Conservation (phyloP, 2,113 vertebrate genomes). For the Glareola pratincola region DNA sequence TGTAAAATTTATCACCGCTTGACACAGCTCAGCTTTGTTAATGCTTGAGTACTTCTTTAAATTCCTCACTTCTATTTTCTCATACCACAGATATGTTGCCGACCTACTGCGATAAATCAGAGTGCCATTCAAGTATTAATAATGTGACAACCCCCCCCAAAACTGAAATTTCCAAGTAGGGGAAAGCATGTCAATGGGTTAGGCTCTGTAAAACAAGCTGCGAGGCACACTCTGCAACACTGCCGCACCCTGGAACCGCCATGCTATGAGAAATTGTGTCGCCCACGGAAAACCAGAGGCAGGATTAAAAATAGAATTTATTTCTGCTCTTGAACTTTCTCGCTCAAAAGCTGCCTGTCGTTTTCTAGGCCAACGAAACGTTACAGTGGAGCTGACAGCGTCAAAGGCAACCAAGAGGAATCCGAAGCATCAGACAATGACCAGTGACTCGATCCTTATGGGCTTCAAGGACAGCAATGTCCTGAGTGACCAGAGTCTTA, state of each 20-base stretch:
- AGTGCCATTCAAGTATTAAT: neutral
- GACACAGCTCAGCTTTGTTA: neutral
- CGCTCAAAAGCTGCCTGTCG: neutral
- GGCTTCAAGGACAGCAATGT: neutral
- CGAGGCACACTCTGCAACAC: neutral
- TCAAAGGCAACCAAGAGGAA: slow-evolving; percentile 2
- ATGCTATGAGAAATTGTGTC: neutral
- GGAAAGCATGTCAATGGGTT: neutral
- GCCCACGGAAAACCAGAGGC: neutral
- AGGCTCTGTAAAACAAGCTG: neutral
- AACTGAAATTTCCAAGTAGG: neutral
- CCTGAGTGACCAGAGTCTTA: neutral
- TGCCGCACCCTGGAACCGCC: neutral
- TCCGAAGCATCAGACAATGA: neutral
- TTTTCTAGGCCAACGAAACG: neutral
- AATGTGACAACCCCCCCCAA: neutral
- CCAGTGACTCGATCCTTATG: neutral
- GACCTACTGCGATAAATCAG: neutral
- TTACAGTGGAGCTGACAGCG: neutral
- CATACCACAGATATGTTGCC: neutral
- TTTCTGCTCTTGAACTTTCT: slow-evolving; percentile 17
- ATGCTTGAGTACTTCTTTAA: neutral
- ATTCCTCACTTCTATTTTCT: slow-evolving; percentile 6
- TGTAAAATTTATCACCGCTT: slow-evolving; percentile 36
- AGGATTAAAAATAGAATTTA: slow-evolving; percentile 43